Evolutionary conservation across 1,140 invertebrate genomes (phyloP).

Genomic region (Drosophila equinoxialis): DNA sequence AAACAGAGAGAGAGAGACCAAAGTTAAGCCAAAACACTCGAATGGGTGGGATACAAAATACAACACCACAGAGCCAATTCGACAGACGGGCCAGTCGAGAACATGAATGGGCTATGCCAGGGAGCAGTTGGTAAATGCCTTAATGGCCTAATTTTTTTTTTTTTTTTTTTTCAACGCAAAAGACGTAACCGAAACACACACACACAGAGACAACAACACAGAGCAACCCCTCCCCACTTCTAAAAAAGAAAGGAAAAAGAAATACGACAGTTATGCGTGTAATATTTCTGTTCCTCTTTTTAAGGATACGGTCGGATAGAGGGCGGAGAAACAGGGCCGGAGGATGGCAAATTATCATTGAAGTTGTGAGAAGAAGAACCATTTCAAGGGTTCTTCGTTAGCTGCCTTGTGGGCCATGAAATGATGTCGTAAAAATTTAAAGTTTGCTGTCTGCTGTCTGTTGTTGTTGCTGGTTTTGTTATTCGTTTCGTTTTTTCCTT

Average conservation of each 20-base stretch:
- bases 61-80: slow-evolving; percentile 15
- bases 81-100: slow-evolving; percentile 46
- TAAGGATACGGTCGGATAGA: slow-evolving; percentile 19
- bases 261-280: slow-evolving; percentile 79
- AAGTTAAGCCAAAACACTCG: slow-evolving; percentile 16
- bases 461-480: slow-evolving; percentile 43
- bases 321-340: background rate
- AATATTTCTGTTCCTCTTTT: slow-evolving; percentile 65
- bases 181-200: slow-evolving; percentile 10
- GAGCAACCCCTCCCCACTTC: background rate
- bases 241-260: slow-evolving; percentile 26
- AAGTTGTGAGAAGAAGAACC: slow-evolving; percentile 47
- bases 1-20: background rate
- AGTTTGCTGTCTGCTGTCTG: slow-evolving; percentile 62
- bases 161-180: slow-evolving; percentile 58
- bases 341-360: slow-evolving; percentile 70
- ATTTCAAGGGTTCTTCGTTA: slow-evolving; percentile 62
- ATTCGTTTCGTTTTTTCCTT: slow-evolving; percentile 45
- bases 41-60: slow-evolving; percentile 20
- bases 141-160: slow-evolving; percentile 81
- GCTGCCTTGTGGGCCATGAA: slow-evolving; percentile 74
- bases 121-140: slow-evolving; percentile 79
- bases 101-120: slow-evolving; percentile 32
- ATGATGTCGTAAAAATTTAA: slow-evolving; percentile 81
- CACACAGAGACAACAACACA: background rate